phyloP scores from a whole-genome alignment of 2,797 vertebrate species.

The Brachyalestes nurse region DNA sequence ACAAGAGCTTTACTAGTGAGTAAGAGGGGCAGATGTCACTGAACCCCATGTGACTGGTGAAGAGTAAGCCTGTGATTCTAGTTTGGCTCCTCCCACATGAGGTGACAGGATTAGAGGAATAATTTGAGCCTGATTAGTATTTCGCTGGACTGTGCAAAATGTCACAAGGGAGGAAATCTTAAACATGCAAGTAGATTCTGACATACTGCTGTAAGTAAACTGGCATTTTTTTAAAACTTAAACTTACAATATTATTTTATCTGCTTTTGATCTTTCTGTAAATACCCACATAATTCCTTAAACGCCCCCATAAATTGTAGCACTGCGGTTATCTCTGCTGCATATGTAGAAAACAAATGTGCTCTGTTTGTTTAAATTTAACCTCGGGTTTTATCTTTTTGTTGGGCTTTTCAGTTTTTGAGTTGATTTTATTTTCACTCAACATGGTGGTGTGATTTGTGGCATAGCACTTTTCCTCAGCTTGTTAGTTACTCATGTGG shows the following conservation, averaged over 20 bases:
- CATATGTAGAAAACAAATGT: not conserved
- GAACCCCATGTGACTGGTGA: slow-evolving; percentile 64
- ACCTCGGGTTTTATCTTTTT: no score
- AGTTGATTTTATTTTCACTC: not conserved
- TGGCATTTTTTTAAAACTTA: not conserved
- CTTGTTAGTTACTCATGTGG: not conserved
- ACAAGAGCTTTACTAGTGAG: slow-evolving; percentile 41
- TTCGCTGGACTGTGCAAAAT: slow-evolving; percentile 65
- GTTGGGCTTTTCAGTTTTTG: not conserved
- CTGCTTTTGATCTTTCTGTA: not conserved
- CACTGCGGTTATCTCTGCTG: not conserved
- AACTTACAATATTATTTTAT: not conserved
- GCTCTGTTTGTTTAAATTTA: not conserved
- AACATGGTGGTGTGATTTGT: not conserved
- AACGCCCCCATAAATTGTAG: not conserved
- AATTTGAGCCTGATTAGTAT: slow-evolving; percentile 77
- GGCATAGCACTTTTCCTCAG: not conserved
- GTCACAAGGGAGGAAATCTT: slow-evolving; percentile 62
- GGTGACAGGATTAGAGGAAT: slow-evolving; percentile 73
- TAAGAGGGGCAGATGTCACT: slow-evolving; percentile 44
- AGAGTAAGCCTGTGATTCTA: slow-evolving; percentile 52
- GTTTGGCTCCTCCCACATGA: slow-evolving; percentile 70
- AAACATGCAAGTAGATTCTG: slow-evolving; percentile 77
- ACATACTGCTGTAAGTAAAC: slow-evolving; percentile 77
- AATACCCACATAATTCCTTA: not conserved